Evolutionary conservation across 1,140 invertebrate species (phyloP), one percentile per base, ranked within the genome.

Genomic region (Popillia japonica): DNA sequence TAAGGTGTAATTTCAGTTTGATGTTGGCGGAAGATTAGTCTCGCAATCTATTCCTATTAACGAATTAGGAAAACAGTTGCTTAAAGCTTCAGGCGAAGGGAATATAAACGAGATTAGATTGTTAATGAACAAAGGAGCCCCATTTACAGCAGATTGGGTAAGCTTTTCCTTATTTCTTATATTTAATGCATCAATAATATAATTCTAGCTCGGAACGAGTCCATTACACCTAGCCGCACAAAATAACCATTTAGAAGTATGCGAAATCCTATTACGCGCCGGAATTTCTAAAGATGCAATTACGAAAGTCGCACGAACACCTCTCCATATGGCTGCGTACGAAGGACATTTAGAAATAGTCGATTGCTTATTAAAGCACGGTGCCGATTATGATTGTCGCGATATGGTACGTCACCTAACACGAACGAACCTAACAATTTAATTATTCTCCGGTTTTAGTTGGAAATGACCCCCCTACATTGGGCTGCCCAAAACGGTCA

Each of bases 381-480:
- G 93, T 40, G 94, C 94, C 40, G 93, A 95, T 83, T 90, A 95
- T 0, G 90, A 96, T 84, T 90, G 92, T 61, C 91, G 89, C 86
- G 96, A 98, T 88, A 96, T 98, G 94, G 94, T 96, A 89, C 8
- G 44, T 34, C n/a, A n/a, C n/a, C n/a, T 34, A 34, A 34, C 27
- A 4, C 27, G 4, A 34, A 34, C 27, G n/a, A n/a, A n/a, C n/a
- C n/a, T n/a, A n/a, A n/a, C n/a, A n/a, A n/a, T n/a, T 34, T 34
- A 34, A 34, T 34, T 34, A n/a, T 34, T 34, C 27, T 34, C 4
- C 27, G 1, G 2, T 20, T 34, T 74, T 74, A 95, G 95, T 87
- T 98, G 40, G 92, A 92, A 84, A 98, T 98, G 96, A 98, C 96
- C 27, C 96, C 96, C 40, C 88, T 99, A 23, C 96, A 98, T 89